Conservation (phyloP, 2,888 invertebrate genomes). For the Scaptomyza parva region DNA sequence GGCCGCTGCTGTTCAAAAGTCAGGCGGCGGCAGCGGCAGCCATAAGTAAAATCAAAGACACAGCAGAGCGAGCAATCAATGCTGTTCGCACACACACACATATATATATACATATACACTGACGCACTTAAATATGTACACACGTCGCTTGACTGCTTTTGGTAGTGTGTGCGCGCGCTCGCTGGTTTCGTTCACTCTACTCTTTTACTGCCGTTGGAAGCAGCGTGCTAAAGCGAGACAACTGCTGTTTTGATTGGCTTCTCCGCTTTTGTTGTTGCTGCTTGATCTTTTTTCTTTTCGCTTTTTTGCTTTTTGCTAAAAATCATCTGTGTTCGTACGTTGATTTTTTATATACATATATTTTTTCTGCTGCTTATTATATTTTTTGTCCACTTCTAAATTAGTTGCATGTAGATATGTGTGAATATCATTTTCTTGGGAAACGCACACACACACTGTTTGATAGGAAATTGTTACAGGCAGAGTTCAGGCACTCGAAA, state of each 20-base stretch:
- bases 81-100: slow-evolving; percentile 42
- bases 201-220: slow-evolving; percentile 48
- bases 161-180: slow-evolving; percentile 50
- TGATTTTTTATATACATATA: slow-evolving; percentile 56
- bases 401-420: slow-evolving; percentile 66
- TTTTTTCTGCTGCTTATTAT: slow-evolving; percentile 63
- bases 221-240: slow-evolving; percentile 66
- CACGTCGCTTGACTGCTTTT: slow-evolving; percentile 74
- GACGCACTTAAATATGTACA: slow-evolving; percentile 49
- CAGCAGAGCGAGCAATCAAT: slow-evolving; percentile 65
- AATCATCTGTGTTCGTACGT: slow-evolving; percentile 80
- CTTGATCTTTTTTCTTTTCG: slow-evolving; percentile 71
- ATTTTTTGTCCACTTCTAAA: slow-evolving; percentile 67
- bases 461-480: slow-evolving; percentile 34
- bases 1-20: slow-evolving; percentile 61
- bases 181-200: slow-evolving; percentile 48
- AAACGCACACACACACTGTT: slow-evolving; percentile 39
- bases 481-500: slow-evolving; percentile 68
- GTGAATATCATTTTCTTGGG: slow-evolving; percentile 48
- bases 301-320: slow-evolving; percentile 75
- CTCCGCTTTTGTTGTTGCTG: slow-evolving; percentile 58
- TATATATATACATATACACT: too few relatives aligned
- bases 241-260: slow-evolving; percentile 79
- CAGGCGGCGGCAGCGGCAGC: slow-evolving; percentile 61
- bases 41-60: slow-evolving; percentile 73